phyloP scores from a whole-genome alignment of 1,140 invertebrate genomes.

The Eupristina koningsbergeri region DNA sequence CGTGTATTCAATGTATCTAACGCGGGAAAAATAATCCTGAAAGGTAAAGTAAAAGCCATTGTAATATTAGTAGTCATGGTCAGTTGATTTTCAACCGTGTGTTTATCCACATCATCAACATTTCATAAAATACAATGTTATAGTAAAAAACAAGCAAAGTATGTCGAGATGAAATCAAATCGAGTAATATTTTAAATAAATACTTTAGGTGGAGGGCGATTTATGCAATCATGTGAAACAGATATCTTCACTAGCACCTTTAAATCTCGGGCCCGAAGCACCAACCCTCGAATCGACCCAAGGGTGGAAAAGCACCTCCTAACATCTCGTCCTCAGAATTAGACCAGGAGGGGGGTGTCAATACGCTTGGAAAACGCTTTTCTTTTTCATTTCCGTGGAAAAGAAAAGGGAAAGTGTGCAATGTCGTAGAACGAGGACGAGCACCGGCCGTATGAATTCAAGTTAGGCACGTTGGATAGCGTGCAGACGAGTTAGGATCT shows the following conservation, averaged over 20 bases:
- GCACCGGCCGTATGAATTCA: neutral
- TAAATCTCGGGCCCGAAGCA: too few species aligned
- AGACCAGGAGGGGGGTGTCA: too few species aligned
- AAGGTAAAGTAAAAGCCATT: conserved; percentile 23
- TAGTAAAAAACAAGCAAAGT: neutral
- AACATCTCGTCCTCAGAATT: too few species aligned
- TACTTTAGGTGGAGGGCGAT: too few species aligned
- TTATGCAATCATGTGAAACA: too few species aligned
- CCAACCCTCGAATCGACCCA: too few species aligned
- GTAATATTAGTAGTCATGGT: neutral
- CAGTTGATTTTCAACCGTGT: neutral
- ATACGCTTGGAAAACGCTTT: neutral
- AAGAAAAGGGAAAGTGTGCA: conserved; percentile 64
- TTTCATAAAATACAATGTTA: neutral
- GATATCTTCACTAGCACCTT: too few species aligned
- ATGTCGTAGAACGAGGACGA: conserved; percentile 51
- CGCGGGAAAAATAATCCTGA: conserved; percentile 3
- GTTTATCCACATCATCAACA: neutral
- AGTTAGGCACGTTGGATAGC: too few species aligned
- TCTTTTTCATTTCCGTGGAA: conserved; percentile 64
- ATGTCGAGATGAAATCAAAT: too few species aligned
- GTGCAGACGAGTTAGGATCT: neutral
- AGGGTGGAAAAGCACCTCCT: too few species aligned
- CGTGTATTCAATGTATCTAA: neutral
- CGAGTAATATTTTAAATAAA: too few species aligned